Conservation (phyloP, 2,888 invertebrate genomes). For the Tetheella fluctuosa region DNA sequence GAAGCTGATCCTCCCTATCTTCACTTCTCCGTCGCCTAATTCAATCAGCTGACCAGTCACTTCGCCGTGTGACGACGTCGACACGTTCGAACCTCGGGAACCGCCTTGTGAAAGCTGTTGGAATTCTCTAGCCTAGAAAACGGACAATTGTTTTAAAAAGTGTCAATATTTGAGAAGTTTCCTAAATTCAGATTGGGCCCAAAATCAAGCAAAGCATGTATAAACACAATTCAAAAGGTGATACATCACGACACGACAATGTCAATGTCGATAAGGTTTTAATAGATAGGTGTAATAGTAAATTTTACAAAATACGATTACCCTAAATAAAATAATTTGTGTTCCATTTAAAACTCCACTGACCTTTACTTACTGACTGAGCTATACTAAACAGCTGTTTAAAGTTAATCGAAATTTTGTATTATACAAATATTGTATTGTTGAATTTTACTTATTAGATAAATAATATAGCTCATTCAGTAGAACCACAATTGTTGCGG, state of each 20-base stretch:
- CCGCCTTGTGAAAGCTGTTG: constrained; percentile 87
- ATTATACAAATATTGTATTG: background rate
- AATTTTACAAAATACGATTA: too few relatives aligned
- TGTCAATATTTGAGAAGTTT: background rate
- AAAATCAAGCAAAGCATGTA: too few relatives aligned
- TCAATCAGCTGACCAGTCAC: constrained; percentile 85
- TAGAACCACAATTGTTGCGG: background rate
- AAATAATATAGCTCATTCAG: constrained; percentile 8
- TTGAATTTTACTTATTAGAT: background rate
- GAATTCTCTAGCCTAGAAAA: constrained; percentile 84
- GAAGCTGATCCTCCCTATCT: constrained; percentile 95
- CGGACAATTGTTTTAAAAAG: constrained; percentile 13
- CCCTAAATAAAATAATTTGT: too few relatives aligned
- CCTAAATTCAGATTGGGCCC: background rate
- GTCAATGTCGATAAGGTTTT: too few relatives aligned
- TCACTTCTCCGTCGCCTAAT: constrained; percentile 86
- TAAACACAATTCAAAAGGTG: too few relatives aligned
- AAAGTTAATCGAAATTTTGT: background rate
- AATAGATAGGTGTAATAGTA: too few relatives aligned
- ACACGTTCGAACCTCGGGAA: constrained; percentile 75
- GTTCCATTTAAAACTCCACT: too few relatives aligned
- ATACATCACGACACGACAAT: too few relatives aligned
- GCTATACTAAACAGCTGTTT: background rate
- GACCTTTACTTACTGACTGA: too few relatives aligned
- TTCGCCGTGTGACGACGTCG: constrained; percentile 67